Evolutionary conservation across 2,113 vertebrate genomes (phyloP).

Genomic region (Eidolon helvum): DNA sequence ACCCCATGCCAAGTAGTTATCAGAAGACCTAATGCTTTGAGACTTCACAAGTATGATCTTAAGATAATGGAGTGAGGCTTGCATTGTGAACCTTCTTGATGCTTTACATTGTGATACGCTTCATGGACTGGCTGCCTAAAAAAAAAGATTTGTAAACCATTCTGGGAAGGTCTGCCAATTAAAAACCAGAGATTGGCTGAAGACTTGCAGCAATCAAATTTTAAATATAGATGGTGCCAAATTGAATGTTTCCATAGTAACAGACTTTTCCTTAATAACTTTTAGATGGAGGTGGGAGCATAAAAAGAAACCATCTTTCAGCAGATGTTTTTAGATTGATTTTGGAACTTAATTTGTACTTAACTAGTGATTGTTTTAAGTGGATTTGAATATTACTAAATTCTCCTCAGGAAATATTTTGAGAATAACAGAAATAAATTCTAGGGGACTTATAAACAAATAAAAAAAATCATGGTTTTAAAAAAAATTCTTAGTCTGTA

Average conservation of each 20-base stretch:
- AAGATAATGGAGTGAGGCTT: constrained; percentile 57
- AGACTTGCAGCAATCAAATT: constrained; percentile 67
- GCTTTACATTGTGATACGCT: constrained; percentile 44
- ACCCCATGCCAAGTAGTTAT: constrained; percentile 58
- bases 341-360: constrained; percentile 66
- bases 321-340: constrained; percentile 60
- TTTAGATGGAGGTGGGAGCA: constrained; percentile 57
- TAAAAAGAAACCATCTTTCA: constrained; percentile 65
- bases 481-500: constrained; percentile 1
- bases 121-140: constrained; percentile 53
- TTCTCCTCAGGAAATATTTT: constrained; percentile 61
- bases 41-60: constrained; percentile 41
- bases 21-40: constrained; percentile 43
- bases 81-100: constrained; percentile 49
- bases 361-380: constrained; percentile 68
- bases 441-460: constrained; percentile 15
- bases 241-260: constrained; percentile 71
- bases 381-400: constrained; percentile 53
- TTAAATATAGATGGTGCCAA: constrained; percentile 72
- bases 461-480: constrained; percentile 33
- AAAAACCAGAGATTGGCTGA: constrained; percentile 71
- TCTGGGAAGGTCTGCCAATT: constrained; percentile 73
- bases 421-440: constrained; percentile 59
- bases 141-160: constrained; percentile 58
- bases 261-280: constrained; percentile 74